phyloP scores from a whole-genome alignment of 2,888 invertebrate genomes.

The Polymixis flavicincta region DNA sequence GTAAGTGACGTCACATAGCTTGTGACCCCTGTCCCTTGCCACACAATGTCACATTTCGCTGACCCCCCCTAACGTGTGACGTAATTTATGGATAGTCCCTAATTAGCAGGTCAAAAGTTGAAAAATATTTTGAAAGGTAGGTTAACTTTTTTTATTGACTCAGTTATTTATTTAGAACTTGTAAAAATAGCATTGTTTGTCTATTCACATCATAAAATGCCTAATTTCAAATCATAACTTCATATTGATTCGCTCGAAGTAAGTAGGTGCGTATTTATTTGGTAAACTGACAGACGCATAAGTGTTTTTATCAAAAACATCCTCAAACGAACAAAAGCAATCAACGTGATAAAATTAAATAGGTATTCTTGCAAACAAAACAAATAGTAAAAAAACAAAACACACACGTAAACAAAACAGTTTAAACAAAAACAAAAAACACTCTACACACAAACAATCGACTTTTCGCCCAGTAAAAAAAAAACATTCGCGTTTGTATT shows the following conservation, averaged over 20 bases:
- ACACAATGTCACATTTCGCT: too few species aligned
- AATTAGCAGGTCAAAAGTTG: neutral
- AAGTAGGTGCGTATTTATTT: neutral
- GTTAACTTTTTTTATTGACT: neutral
- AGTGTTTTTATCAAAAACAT: slow-evolving; percentile 14
- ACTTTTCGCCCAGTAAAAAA: neutral
- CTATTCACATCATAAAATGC: neutral
- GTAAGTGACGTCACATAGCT: too few species aligned
- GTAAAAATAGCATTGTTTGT: neutral
- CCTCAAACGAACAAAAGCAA: neutral
- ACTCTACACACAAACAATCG: neutral
- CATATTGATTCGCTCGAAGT: neutral
- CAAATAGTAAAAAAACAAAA: neutral
- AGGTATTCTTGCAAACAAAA: neutral
- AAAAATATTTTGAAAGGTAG: slow-evolving; percentile 3
- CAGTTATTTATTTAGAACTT: neutral
- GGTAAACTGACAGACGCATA: slow-evolving; percentile 2
- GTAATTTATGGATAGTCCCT: too few species aligned
- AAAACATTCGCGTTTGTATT: slow-evolving; percentile 18
- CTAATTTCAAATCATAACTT: neutral
- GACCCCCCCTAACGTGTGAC: too few species aligned
- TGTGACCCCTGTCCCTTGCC: too few species aligned
- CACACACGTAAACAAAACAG: neutral
- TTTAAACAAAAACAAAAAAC: neutral
- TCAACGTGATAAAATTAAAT: neutral